These are phyloP conservation scores for Brenthis ino DNA, from an alignment of 2,888 invertebrate genomes.

Conservation along the genomic window DNA sequence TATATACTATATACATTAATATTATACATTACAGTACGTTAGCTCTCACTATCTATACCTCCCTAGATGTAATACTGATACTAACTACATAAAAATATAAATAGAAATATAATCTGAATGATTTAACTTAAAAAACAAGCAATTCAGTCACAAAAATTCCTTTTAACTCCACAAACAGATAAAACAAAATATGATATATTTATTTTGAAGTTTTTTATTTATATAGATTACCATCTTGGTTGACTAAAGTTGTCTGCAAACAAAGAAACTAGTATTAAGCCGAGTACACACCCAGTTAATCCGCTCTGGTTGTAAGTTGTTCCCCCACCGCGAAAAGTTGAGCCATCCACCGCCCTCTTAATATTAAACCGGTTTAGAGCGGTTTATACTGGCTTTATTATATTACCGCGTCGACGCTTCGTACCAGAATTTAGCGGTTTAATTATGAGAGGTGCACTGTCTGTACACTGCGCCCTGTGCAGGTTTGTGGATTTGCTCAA, in stretches of 20 bases:
- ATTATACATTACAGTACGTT: too few relatives aligned
- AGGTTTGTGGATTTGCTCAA: constrained; percentile 43
- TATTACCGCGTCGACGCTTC: constrained; percentile 72
- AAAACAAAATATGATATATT: not conserved
- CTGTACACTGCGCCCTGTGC: constrained; percentile 18
- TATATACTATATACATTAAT: too few relatives aligned
- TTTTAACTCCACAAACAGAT: too few relatives aligned
- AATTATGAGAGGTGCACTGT: constrained; percentile 52
- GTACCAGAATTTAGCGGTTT: constrained; percentile 63
- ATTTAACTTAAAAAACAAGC: too few relatives aligned
- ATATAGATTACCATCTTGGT: not conserved
- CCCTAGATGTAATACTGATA: too few relatives aligned
- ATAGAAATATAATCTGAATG: too few relatives aligned
- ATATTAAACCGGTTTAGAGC: constrained; percentile 76
- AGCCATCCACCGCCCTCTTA: constrained; percentile 62
- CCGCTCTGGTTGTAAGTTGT: constrained; percentile 60
- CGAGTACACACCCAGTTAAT: constrained; percentile 56
- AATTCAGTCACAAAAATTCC: too few relatives aligned
- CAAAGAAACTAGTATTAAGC: constrained; percentile 67
- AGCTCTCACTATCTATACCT: too few relatives aligned
- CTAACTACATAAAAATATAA: too few relatives aligned
- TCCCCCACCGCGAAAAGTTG: constrained; percentile 66
- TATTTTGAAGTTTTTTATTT: not conserved
- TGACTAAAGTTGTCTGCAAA: constrained; percentile 46
- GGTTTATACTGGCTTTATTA: constrained; percentile 77